phyloP scores from a whole-genome alignment of 2,888 invertebrate species.

The Lissocephala sabroskyi region DNA sequence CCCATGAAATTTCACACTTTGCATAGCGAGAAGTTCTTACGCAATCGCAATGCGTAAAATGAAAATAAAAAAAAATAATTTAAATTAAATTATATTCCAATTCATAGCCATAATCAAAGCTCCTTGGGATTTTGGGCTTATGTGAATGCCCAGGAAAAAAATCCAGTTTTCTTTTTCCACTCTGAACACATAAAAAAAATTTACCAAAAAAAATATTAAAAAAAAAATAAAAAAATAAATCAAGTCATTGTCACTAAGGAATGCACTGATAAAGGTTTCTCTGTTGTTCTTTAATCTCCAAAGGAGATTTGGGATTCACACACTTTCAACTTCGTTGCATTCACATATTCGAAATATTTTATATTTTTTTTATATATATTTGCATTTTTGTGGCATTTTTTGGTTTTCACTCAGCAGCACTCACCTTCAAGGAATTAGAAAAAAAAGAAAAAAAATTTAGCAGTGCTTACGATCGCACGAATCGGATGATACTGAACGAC shows the following conservation, averaged over 20 bases:
- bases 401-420: constrained; percentile 49
- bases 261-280: too few species aligned
- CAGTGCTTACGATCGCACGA: constrained; percentile 71
- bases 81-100: constrained; percentile 5
- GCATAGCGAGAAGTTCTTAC: too few species aligned
- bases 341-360: constrained; percentile 6
- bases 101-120: too few species aligned
- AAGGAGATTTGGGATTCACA: constrained; percentile 2
- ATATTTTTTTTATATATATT: constrained; percentile 9
- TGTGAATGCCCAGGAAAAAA: too few species aligned
- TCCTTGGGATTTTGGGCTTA: too few species aligned
- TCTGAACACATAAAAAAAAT: neutral
- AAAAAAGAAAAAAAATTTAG: constrained; percentile 64
- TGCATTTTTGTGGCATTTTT: constrained; percentile 4
- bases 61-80: constrained; percentile 1
- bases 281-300: constrained; percentile 4
- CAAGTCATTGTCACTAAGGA: too few species aligned
- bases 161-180: too few species aligned
- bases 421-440: constrained; percentile 73
- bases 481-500: constrained; percentile 71
- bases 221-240: constrained; percentile 2
- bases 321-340: neutral
- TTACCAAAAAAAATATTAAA: neutral
- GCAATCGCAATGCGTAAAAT: neutral
- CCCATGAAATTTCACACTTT: neutral